A percentile compares a stretch with the other conserved stretches of the same genome.
phyloP scores from a whole-genome alignment of 2,888 invertebrate genomes.

The Eupeodes luniger region DNA sequence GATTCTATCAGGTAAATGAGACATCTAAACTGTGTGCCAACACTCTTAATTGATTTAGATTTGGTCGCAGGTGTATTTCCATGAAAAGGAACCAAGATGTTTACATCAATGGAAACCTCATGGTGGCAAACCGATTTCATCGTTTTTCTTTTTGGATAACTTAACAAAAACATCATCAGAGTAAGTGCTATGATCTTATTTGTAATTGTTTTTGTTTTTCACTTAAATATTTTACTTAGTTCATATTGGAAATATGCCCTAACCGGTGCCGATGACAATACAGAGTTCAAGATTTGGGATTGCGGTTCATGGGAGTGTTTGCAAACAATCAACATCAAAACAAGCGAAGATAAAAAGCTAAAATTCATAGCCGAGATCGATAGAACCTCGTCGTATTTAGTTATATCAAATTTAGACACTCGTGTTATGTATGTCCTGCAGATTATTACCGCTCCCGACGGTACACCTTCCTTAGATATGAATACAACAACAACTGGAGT shows the following conservation, averaged over 20 bases:
- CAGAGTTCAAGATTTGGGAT: conserved; percentile 96
- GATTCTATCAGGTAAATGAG: conserved; percentile 92
- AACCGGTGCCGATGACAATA: conserved; percentile 95
- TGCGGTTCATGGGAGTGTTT: conserved; percentile 97
- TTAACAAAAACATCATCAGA: conserved; percentile 91
- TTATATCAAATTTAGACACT: conserved; percentile 94
- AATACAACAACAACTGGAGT: conserved; percentile 31
- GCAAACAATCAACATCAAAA: conserved; percentile 90
- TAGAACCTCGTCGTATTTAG: conserved; percentile 92
- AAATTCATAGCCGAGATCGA: conserved; percentile 89
- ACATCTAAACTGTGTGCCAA: conserved; percentile 8
- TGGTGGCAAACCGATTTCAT: conserved; percentile 93
- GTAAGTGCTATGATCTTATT: conserved; percentile 85
- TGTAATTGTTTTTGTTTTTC: neutral
- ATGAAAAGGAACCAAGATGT: conserved; percentile 90
- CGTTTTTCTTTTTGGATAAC: conserved; percentile 97
- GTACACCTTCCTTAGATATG: conserved; percentile 56
- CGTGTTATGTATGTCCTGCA: conserved; percentile 93
- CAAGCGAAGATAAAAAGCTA: conserved; percentile 76
- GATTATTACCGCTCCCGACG: conserved; percentile 87
- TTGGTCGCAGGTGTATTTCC: conserved; percentile 87
- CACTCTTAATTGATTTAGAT: conserved; percentile 41
- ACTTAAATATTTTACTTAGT: conserved; percentile 83
- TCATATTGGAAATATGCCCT: conserved; percentile 97
- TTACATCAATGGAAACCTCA: conserved; percentile 98